phyloP scores from a whole-genome alignment of 2,797 vertebrate species.

The Rhynchonycteris naso region DNA sequence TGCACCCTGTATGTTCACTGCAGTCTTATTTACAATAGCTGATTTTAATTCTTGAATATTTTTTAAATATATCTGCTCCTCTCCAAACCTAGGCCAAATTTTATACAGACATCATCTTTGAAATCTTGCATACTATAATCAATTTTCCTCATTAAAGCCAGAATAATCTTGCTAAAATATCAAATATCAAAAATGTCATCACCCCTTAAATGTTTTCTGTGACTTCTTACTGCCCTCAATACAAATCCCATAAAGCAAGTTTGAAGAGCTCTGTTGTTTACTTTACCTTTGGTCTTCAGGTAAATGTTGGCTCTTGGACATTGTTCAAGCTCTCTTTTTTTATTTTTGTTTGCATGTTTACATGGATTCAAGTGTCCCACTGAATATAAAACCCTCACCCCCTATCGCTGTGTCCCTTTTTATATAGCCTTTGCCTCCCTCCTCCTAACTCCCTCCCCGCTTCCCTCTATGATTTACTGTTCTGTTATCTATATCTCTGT shows the following conservation, averaged over 20 bases:
- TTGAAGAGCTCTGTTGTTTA: not conserved
- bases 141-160: not conserved
- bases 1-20: too few relatives aligned
- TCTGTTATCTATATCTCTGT: too few relatives aligned
- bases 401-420: too few relatives aligned
- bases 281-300: not conserved
- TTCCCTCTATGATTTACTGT: too few relatives aligned
- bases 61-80: not conserved
- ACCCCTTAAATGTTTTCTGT: not conserved
- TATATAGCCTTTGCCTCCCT: too few relatives aligned
- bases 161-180: not conserved
- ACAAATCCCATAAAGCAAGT: not conserved
- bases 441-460: too few relatives aligned
- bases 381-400: too few relatives aligned
- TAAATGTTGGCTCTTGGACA: not conserved
- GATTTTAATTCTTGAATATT: conserved; percentile 4
- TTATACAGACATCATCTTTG: not conserved
- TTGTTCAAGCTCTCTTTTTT: not conserved
- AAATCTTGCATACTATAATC: not conserved
- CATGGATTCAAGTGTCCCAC: too few relatives aligned
- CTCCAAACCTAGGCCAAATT: not conserved
- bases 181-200: not conserved
- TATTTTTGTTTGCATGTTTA: too few relatives aligned
- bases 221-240: not conserved
- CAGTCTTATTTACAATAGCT: not conserved